Percentiles rank a stretch among this genome's conserved stretches.
phyloP scores from a whole-genome alignment of 2,797 vertebrate genomes.

The Apogon talboti region DNA sequence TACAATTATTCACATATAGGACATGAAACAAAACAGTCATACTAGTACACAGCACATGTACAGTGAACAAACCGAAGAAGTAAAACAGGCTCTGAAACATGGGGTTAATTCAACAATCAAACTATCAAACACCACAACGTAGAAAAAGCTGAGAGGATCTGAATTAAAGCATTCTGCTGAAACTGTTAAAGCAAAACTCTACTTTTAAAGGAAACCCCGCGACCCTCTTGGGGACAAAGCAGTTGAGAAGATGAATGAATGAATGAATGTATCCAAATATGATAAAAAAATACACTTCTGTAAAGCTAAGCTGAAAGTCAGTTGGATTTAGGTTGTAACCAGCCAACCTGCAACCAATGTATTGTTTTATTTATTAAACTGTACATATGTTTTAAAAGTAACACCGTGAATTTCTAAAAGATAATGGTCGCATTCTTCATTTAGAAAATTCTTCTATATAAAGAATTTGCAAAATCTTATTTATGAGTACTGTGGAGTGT shows the following conservation, averaged over 20 bases:
- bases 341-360: conserved; percentile 70
- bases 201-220: not conserved
- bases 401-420: conserved; percentile 5
- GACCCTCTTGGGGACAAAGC: too few relatives aligned
- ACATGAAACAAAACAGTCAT: not conserved
- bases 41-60: conserved; percentile 6
- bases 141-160: not conserved
- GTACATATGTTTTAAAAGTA: conserved; percentile 9
- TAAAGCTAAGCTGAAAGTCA: conserved; percentile 11
- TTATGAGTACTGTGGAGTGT: conserved; percentile 10
- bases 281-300: conserved; percentile 14
- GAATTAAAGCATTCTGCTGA: too few relatives aligned
- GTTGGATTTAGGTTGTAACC: conserved; percentile 71
- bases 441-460: not conserved
- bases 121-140: not conserved
- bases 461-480: not conserved
- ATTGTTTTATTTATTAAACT: conserved; percentile 11
- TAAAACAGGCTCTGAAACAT: not conserved
- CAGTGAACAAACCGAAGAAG: conserved; percentile 23
- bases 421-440: not conserved
- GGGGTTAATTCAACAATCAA: not conserved
- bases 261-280: conserved; percentile 8
- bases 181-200: not conserved
- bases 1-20: conserved; percentile 30
- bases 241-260: not conserved